Evolutionary conservation across 2,113 vertebrate species (phyloP), one percentile per base, ranked within the genome.

Genomic region (Porphyrio hochstetteri): DNA sequence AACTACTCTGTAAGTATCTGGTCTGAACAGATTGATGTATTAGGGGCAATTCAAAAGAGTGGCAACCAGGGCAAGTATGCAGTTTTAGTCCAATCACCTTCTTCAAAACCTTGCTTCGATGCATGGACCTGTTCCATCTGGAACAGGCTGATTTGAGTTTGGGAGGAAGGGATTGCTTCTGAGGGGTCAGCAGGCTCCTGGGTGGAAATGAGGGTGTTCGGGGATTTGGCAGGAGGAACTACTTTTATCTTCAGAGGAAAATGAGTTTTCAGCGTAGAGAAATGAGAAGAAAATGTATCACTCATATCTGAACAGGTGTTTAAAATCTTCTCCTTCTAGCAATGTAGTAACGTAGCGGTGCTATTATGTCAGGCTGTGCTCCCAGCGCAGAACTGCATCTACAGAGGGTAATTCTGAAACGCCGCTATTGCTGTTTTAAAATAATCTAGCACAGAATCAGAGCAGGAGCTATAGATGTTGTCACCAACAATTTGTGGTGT

Each of bases 181-280:
- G 60, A 77, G 53, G 63, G 92, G 90, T 95, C 93, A 90, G 10
- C 33, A 81, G 35, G 64, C 77, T 90, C 27, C 76, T n/a, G 57
- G 29, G 52, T 81, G 60, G 69, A 95, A 96, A 95, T 91, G 21
- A 42, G 72, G 57, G 48, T 68, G 16, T 86, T 90, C 5, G 2
- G 42, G 48, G 69, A 86, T 86, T 96, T 92, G 53, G 68, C 61
- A 81, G 85, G 27, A 84, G 38, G 76, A 88, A 86, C 72, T 60
- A 48, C 65, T 53, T 92, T 88, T 86, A 96, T 95, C 93, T 92
- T 78, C 3, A 1, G 80, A 88, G 76, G 27, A 79, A 96, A 97
- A 97, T 91, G 82, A 96, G 72, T 95, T 96, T 95, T 93, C 90
- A 57, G 60, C n/a, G 53, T 71, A 88, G 86, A 86, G 88, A 94